Evolutionary conservation across 2,888 invertebrate species (phyloP).

Genomic region (Chironomus riparius): DNA sequence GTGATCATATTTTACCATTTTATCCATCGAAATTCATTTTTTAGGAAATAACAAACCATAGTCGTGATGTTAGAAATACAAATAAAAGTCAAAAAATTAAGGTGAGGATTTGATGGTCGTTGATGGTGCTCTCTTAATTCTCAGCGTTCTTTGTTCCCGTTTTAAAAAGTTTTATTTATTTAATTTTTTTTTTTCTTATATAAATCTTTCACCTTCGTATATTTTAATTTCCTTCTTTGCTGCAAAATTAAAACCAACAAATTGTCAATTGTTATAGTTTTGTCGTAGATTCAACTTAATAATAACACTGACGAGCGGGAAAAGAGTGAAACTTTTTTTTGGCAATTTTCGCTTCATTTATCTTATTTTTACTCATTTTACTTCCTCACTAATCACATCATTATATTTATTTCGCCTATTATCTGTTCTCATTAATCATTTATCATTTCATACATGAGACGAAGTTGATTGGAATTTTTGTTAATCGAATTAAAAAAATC

Average conservation of each 20-base stretch:
- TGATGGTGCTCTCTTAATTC: background rate
- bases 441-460: no score
- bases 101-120: slow-evolving; percentile 19
- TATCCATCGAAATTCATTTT: slow-evolving; percentile 1
- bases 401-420: no score
- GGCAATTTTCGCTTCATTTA: no score
- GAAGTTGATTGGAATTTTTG: no score
- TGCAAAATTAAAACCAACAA: background rate
- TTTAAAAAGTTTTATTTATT: background rate
- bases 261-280: background rate
- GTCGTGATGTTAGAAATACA: slow-evolving; percentile 24
- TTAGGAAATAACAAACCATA: slow-evolving; percentile 21
- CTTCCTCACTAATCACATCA: no score
- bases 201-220: background rate
- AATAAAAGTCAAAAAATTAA: slow-evolving; percentile 25
- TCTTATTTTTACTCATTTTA: no score
- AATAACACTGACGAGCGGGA: no score
- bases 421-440: no score
- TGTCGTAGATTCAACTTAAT: no score
- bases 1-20: background rate
- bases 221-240: background rate
- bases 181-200: no score
- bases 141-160: background rate
- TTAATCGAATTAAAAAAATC: no score
- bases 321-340: no score